Percentiles rank a stretch among this genome's conserved stretches.
Evolutionary conservation across 2,113 vertebrate species (phyloP).

Genomic region (Marcusenius ussheri): DNA sequence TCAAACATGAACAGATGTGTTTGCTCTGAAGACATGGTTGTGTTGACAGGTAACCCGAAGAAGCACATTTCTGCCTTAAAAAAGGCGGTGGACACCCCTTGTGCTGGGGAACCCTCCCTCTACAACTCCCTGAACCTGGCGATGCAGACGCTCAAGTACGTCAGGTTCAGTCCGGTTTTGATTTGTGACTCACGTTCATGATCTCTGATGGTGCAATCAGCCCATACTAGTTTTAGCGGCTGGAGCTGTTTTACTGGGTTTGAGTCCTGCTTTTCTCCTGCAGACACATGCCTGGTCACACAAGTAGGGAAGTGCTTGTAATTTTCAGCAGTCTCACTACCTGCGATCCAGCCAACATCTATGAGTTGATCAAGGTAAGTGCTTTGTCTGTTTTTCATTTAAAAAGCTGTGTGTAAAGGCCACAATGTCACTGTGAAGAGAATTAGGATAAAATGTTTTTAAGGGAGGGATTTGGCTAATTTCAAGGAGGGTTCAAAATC

Average conservation of each 20-base stretch:
- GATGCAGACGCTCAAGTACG: slow-evolving; percentile 85
- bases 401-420: not conserved
- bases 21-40: not conserved
- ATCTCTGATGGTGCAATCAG: not conserved
- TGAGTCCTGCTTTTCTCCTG: slow-evolving; percentile 27
- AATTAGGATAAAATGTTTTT: not conserved
- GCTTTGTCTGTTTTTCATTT: not conserved
- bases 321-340: slow-evolving; percentile 95
- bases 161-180: slow-evolving; percentile 16
- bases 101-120: slow-evolving; percentile 85
- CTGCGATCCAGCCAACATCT: slow-evolving; percentile 92
- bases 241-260: not conserved
- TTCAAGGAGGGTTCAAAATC: not conserved
- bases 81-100: slow-evolving; percentile 81
- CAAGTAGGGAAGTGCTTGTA: slow-evolving; percentile 87
- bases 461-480: not conserved
- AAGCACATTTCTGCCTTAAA: slow-evolving; percentile 78
- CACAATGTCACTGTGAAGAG: not conserved
- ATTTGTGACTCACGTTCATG: not conserved
- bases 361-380: slow-evolving; percentile 85
- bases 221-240: not conserved
- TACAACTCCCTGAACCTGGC: slow-evolving; percentile 90
- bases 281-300: slow-evolving; percentile 95
- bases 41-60: slow-evolving; percentile 76
- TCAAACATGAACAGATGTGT: not conserved